A percentile compares a stretch with the other conserved stretches of the same genome.
Evolutionary conservation across 2,113 vertebrate genomes (phyloP).

Genomic region (Climacteris rufus): DNA sequence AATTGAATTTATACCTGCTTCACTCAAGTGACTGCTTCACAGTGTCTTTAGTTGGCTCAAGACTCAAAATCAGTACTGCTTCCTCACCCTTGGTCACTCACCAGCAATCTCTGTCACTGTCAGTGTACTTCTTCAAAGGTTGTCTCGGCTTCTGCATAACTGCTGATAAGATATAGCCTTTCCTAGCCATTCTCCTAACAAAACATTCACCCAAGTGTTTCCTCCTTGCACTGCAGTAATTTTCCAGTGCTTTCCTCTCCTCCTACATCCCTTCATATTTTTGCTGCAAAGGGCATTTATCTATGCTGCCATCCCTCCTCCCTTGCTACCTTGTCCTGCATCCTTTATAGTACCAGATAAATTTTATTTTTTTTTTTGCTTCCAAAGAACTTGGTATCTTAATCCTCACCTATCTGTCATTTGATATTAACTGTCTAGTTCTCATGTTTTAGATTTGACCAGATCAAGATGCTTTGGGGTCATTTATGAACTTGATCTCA

Average conservation of each 20-base stretch:
- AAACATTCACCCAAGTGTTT: not conserved
- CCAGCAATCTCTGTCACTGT: not conserved
- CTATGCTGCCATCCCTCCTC: not conserved
- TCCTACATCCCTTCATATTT: not conserved
- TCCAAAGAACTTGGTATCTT: not conserved
- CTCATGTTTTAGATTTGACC: not conserved
- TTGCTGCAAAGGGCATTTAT: not conserved
- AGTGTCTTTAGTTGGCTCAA: not conserved
- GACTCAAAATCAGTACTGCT: not conserved
- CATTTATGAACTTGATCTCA: not conserved
- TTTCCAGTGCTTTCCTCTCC: not conserved
- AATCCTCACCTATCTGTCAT: not conserved
- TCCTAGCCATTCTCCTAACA: not conserved
- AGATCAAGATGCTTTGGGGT: not conserved
- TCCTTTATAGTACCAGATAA: not conserved
- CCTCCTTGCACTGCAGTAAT: not conserved
- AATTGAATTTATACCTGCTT: not conserved
- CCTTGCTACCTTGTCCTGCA: not conserved
- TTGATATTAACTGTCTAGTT: not conserved
- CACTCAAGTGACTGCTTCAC: not conserved
- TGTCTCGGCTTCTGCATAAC: not conserved
- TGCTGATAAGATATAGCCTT: not conserved
- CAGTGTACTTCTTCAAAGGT: not conserved
- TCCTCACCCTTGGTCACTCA: not conserved
- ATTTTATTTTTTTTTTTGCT: not conserved